phyloP scores from a whole-genome alignment of 1,140 invertebrate genomes.

The Paralvinella palmiformis region DNA sequence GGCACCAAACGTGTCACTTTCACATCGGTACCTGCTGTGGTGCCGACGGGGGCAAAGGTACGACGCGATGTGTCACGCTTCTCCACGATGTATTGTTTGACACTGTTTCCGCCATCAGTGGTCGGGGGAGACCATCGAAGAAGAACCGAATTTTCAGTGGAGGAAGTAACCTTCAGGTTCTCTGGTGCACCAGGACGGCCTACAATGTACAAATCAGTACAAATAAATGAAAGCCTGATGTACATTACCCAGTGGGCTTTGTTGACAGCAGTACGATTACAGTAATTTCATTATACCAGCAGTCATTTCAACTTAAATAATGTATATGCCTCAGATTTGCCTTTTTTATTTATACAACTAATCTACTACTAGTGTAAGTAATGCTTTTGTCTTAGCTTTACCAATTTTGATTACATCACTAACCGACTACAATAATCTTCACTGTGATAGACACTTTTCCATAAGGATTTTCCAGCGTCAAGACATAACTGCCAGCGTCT shows the following conservation, averaged over 20 bases:
- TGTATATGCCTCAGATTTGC: no score
- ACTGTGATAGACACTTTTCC: conserved; percentile 42
- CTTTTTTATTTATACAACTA: background rate
- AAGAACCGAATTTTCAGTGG: conserved; percentile 67
- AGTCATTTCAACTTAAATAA: background rate
- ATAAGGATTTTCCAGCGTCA: conserved; percentile 42
- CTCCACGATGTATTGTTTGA: conserved; percentile 41
- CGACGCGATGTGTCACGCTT: conserved; percentile 34
- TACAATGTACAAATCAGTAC: no score
- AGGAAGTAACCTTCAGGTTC: conserved; percentile 56
- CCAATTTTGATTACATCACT: conserved; percentile 18
- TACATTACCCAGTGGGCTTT: no score
- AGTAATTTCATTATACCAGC: no score
- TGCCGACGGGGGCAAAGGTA: conserved; percentile 14
- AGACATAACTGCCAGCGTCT: conserved; percentile 44
- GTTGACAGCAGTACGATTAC: no score
- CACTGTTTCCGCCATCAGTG: conserved; percentile 72
- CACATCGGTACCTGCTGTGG: conserved; percentile 30
- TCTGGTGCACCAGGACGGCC: conserved; percentile 54
- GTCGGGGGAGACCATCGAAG: conserved; percentile 84
- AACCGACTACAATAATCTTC: conserved; percentile 53
- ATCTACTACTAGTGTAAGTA: background rate
- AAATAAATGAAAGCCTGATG: no score
- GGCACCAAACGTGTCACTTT: conserved; percentile 62
- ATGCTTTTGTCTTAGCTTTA: background rate